Base-by-base conservation (phyloP, 2,888 invertebrate genomes). In the Bhutanitis thaidina region DNA sequence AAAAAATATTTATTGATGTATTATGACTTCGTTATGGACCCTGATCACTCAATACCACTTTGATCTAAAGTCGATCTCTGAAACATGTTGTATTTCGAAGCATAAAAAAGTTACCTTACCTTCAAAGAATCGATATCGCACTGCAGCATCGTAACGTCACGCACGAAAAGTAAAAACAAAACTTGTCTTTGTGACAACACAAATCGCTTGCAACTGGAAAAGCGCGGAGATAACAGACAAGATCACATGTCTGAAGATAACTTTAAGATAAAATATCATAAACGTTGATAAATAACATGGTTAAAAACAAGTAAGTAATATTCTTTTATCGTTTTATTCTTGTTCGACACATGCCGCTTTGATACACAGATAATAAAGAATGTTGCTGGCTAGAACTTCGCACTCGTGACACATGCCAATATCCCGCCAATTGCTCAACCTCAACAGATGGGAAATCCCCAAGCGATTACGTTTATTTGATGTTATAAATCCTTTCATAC, bases 91-190 rank as follows among this genome's bases (percentile, higher is more conserved):
- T 27, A 7, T 27, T 7, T 7, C 27, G 7, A 8, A 27, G 20
- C 8, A 27, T 27, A 27, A 27, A 27, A 12, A 34, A 34, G 5
- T 12, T 7, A 36, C 46, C 69, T 69, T 62, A 84, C 84, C 74
- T 77, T 76, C 37, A 69, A 56, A 27, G 74, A 70, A 16, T 75
- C 77, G 12, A 67, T 58, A 64, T 83, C 83, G 59, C 77, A 73
- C 53, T 77, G 67, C 61, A 84, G 56, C 83, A 83, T 84, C 43
- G 62, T 61, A 47, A 62, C 59, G 44, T 36, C 47, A 51, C 52
- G 53, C 51, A 43, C 35, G n/a, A 40, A 30, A 37, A 57, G 52
- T 43, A 54, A 48, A 45, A 44, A 34, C 32, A 52, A 53, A 54
- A 50, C 44, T 50, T 49, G 53, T 59, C 56, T 54, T 57, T 55